These are phyloP conservation scores for Tachypleus tridentatus DNA, from an alignment of 1,140 invertebrate genomes.

Conservation along the genomic window DNA sequence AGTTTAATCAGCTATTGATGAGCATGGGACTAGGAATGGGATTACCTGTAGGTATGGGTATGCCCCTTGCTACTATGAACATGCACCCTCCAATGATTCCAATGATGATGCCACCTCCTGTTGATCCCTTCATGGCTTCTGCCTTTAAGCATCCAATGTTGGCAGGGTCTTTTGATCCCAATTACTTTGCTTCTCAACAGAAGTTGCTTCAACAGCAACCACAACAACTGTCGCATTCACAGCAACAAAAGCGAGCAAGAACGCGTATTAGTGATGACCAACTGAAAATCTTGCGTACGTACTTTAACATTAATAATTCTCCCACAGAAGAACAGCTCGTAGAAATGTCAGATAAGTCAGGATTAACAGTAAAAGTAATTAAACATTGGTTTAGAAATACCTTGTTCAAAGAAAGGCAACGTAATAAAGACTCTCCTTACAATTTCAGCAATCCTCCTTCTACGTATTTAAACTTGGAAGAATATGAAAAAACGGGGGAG, in stretches of 20 bases:
- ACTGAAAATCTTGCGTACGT: slow-evolving; percentile 87
- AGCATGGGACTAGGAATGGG: slow-evolving; percentile 49
- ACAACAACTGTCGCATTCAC: slow-evolving; percentile 42
- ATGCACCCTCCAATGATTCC: slow-evolving; percentile 73
- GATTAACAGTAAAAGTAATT: slow-evolving; percentile 94
- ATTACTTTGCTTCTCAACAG: slow-evolving; percentile 22
- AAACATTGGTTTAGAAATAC: slow-evolving; percentile 99
- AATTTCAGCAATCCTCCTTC: slow-evolving; percentile 99
- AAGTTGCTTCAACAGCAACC: slow-evolving; percentile 19
- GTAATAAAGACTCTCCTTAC: slow-evolving; percentile 98
- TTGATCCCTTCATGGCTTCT: slow-evolving; percentile 28
- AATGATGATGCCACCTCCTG: slow-evolving; percentile 59
- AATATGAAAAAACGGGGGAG: slow-evolving; percentile 98
- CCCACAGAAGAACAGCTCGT: slow-evolving; percentile 95
- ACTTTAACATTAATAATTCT: slow-evolving; percentile 98
- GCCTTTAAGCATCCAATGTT: slow-evolving; percentile 25
- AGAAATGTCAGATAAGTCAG: slow-evolving; percentile 92
- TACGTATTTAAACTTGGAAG: slow-evolving; percentile 89
- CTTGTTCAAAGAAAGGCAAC: slow-evolving; percentile 95
- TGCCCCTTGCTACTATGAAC: slow-evolving; percentile 61
- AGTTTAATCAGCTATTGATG: slow-evolving; percentile 65
- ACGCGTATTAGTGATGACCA: slow-evolving; percentile 97
- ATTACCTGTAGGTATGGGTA: slow-evolving; percentile 57
- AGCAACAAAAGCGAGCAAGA: slow-evolving; percentile 83
- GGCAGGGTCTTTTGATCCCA: slow-evolving; percentile 27